These are phyloP conservation scores for Mirounga angustirostris DNA, from an alignment of 2,113 vertebrate species.

Conservation along the genomic window DNA sequence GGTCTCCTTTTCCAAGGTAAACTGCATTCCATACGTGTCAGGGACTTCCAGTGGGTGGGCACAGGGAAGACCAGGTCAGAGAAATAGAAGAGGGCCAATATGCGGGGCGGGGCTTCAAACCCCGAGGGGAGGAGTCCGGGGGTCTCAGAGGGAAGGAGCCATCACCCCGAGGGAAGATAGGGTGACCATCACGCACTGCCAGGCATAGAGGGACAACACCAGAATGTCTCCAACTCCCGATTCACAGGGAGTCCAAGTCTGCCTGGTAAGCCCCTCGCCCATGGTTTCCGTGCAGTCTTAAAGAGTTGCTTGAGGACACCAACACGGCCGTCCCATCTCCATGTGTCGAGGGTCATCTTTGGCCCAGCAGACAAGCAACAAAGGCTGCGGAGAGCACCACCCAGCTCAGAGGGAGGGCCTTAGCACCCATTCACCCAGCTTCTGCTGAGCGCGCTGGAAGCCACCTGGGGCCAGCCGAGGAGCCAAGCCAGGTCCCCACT, in stretches of 20 bases:
- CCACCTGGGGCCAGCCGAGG: too few species aligned
- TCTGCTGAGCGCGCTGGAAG: rapidly evolving
- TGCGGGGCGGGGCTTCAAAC: background rate
- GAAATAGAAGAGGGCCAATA: background rate
- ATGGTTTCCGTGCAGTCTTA: background rate
- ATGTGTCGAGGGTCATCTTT: rapidly evolving
- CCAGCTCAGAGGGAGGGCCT: background rate
- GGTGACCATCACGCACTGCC: rapidly evolving
- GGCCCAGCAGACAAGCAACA: background rate
- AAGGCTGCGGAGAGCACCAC: rapidly evolving
- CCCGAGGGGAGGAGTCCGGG: background rate
- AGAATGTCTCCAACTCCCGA: background rate
- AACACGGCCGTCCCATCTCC: too few species aligned
- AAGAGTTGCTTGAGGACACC: background rate
- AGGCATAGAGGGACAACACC: background rate
- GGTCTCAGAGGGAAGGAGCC: background rate
- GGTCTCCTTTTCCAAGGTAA: background rate
- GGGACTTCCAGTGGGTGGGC: background rate
- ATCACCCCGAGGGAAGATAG: background rate
- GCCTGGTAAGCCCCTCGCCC: too few species aligned
- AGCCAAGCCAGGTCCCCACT: background rate
- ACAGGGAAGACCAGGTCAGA: background rate
- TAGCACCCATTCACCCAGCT: background rate
- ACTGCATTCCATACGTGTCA: rapidly evolving
- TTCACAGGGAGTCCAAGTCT: background rate